These are phyloP conservation scores for Rotaria macrura DNA, from an alignment of 2,888 invertebrate species.

Conservation along the genomic window DNA sequence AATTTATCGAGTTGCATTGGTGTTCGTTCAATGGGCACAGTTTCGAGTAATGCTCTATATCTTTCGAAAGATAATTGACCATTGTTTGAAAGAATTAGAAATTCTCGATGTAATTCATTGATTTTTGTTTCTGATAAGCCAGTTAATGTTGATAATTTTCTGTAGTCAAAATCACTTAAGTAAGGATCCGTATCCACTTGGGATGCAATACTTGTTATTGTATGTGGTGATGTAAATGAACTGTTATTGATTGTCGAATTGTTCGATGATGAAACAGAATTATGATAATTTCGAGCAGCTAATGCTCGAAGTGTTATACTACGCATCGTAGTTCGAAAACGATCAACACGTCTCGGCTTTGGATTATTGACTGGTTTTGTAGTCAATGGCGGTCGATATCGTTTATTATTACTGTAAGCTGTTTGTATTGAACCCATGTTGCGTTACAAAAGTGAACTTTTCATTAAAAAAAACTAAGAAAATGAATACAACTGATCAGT, in stretches of 20 bases:
- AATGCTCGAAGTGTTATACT: conserved; percentile 1
- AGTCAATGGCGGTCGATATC: not conserved
- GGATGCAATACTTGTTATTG: not conserved
- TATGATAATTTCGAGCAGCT: not conserved
- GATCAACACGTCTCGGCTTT: not conserved
- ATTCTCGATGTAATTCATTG: conserved; percentile 9
- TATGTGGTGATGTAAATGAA: not conserved
- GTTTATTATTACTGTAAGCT: not conserved
- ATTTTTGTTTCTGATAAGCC: not conserved
- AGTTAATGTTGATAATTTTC: conserved; percentile 12
- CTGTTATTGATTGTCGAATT: not conserved
- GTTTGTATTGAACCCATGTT: not conserved
- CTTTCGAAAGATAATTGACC: not conserved
- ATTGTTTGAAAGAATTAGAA: not conserved
- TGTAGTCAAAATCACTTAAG: conserved; percentile 10
- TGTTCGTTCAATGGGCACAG: not conserved
- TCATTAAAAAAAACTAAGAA: not conserved
- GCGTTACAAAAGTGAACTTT: not conserved
- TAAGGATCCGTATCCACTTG: not conserved
- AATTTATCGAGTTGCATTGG: not conserved
- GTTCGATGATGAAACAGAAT: not conserved
- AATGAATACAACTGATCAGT: not conserved
- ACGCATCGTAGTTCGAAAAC: not conserved
- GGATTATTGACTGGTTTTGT: not conserved
- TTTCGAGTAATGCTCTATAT: not conserved